phyloP scores from a whole-genome alignment of 53 echinoderm and acorn worm species.

The Astropecten irregularis region DNA sequence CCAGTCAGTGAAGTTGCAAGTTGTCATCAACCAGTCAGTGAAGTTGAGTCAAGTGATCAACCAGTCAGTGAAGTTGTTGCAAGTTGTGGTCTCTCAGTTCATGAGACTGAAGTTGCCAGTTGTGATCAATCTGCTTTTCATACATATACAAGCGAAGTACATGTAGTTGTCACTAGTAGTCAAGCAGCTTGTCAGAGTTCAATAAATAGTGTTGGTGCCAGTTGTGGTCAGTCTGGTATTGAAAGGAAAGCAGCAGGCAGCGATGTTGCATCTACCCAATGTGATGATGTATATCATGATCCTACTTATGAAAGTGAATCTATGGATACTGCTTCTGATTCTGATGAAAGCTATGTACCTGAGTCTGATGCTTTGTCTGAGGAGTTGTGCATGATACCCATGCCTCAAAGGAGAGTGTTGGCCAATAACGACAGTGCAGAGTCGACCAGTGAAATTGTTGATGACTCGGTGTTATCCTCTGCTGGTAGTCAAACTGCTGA shows the following conservation, averaged over 20 bases:
- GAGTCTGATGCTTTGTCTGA: slow-evolving; percentile 13
- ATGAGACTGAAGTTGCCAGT: no score
- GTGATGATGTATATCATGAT: background rate
- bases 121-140: no score
- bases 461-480: background rate
- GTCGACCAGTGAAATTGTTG: slow-evolving; percentile 12
- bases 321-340: background rate
- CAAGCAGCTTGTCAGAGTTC: background rate
- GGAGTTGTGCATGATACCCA: background rate
- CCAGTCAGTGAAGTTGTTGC: background rate
- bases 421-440: background rate
- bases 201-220: background rate
- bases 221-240: background rate
- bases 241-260: background rate
- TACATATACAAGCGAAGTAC: no score
- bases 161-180: background rate
- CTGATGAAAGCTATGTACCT: background rate
- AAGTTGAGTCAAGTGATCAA: no score
- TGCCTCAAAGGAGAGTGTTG: background rate
- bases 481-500: background rate
- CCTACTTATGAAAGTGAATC: slow-evolving; percentile 21
- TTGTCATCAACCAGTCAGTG: no score
- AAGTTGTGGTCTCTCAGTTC: background rate
- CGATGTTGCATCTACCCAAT: background rate
- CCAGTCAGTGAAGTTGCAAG: no score